Conservation (phyloP, 1,140 invertebrate genomes). For the Atta cephalotes region DNA sequence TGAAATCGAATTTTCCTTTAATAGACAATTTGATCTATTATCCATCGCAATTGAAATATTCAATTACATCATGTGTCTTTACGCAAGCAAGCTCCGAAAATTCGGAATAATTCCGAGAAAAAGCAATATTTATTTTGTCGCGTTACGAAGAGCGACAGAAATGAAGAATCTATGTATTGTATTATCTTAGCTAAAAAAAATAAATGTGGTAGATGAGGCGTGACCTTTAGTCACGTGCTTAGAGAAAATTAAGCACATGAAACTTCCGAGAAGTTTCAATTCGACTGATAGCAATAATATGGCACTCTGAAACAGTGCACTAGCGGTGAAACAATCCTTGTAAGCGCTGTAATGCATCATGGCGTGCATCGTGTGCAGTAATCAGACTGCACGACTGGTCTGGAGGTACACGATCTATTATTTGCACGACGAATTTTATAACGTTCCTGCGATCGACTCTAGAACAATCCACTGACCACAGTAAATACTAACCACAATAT, state of each 20-base stretch:
- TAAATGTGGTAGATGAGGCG: slow-evolving; percentile 1
- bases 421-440: slow-evolving; percentile 44
- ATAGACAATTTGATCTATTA: neutral
- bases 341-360: slow-evolving; percentile 51
- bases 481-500: neutral
- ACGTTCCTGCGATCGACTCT: neutral
- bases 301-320: slow-evolving; percentile 29
- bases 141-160: neutral
- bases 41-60: neutral
- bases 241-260: slow-evolving; percentile 48
- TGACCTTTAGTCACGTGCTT: slow-evolving; percentile 43
- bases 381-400: slow-evolving; percentile 24
- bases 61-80: neutral
- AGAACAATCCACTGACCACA: neutral
- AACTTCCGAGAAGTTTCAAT: slow-evolving; percentile 63
- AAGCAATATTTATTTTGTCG: neutral
- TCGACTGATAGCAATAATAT: slow-evolving; percentile 36
- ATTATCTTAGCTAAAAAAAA: neutral
- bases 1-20: neutral
- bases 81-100: neutral
- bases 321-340: slow-evolving; percentile 38
- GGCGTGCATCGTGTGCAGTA: slow-evolving; percentile 45
- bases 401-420: slow-evolving; percentile 21
- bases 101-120: neutral
- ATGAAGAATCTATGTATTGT: neutral